Evolutionary conservation across 2,888 invertebrate genomes (phyloP), one percentile per base, ranked within the genome.

Genomic region (Apeira syringaria): DNA sequence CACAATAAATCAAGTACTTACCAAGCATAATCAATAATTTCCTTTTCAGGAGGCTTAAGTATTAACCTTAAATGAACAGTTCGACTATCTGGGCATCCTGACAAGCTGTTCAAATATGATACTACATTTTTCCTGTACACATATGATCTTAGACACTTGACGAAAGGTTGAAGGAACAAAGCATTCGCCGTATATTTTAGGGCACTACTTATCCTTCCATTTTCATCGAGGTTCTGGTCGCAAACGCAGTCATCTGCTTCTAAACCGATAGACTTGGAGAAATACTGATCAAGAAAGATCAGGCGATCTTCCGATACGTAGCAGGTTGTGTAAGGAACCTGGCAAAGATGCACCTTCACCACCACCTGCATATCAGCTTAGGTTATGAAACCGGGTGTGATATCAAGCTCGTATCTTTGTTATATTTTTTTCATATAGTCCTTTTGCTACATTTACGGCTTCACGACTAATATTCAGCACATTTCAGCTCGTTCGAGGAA

Each of bases 21-120:
- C 94, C 94, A 95, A 43, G 90, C 91, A 75, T 93, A 93, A 73
- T 95, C 95, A 53, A 95, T 90, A 29, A 93, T 90, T 68, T 94
- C 92, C 44, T 76, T 83, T 47, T 86, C 84, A 1, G 94, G 93
- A 7, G 90, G 91, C 41, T 86, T 74, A 26, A 95, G 66, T 53
- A 88, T 89, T 31, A 94, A 65, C 52, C 80, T 84, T 24, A 88
- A 57, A 50, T 73, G 72, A 13, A 79, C 68, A 25, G 66, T 74
- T 5, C 70, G 71, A 50, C 61, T 70, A 7, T 53, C 42, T 8
- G 75, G 67, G 46, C 59, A 64, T 12, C 70, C 72, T 47, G 70
- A 61, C 11, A 74, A 35, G 34, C 67, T 53, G 38, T 71, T 68
- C 22, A 86, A 64, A 68, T 81, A 50, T 17, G 52, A 51, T 30